Evolutionary conservation across 2,797 vertebrate genomes (phyloP).

Genomic region (Myotis pilosus): DNA sequence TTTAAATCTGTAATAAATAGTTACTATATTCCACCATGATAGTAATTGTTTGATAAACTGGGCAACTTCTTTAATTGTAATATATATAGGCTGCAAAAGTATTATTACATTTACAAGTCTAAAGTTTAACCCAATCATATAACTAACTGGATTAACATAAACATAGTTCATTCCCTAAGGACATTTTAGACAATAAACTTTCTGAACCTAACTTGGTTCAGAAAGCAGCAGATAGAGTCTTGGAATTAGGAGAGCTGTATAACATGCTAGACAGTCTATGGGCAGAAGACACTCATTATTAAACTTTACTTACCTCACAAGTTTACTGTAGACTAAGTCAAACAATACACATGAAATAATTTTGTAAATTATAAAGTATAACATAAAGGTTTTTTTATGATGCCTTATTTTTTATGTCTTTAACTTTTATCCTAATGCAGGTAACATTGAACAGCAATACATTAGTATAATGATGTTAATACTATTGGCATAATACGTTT

Average conservation of each 20-base stretch:
- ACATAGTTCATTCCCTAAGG: neutral
- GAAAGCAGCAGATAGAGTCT: neutral
- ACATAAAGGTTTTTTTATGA: slow-evolving; percentile 10
- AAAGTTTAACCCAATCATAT: slow-evolving; percentile 4
- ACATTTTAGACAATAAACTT: neutral
- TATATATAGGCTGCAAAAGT: neutral
- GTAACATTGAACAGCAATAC: neutral
- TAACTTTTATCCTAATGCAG: slow-evolving; percentile 30
- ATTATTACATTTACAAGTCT: slow-evolving; percentile 38
- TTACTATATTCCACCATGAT: neutral
- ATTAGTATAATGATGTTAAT: neutral
- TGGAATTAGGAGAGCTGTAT: neutral
- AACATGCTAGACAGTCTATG: neutral
- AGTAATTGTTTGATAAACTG: neutral
- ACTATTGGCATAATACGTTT: neutral
- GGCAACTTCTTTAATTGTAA: neutral
- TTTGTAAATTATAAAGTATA: neutral
- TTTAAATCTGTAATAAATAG: slow-evolving; percentile 23
- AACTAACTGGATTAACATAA: neutral
- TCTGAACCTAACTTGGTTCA: neutral
- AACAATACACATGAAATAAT: slow-evolving; percentile 7
- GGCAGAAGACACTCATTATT: neutral
- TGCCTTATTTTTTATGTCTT: neutral
- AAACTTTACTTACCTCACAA: slow-evolving; percentile 7
- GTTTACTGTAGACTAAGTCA: neutral